phyloP scores from a whole-genome alignment of 2,113 vertebrate genomes.

The Cariama cristata region DNA sequence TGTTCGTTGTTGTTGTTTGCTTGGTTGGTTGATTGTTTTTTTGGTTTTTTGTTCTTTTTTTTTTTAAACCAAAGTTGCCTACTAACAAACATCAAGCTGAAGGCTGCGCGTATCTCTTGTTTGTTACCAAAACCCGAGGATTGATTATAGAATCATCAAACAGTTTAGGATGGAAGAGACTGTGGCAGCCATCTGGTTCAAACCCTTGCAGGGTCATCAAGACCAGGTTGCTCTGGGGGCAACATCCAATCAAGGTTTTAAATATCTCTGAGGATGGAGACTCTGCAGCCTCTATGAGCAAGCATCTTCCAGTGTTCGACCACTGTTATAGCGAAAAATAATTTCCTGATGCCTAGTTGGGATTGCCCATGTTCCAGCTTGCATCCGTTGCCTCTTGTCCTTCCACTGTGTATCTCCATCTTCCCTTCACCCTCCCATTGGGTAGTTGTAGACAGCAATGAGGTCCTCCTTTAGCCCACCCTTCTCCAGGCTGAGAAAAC shows the following conservation, averaged over 20 bases:
- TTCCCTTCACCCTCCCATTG: not conserved
- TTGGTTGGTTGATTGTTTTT: not conserved
- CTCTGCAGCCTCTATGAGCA: not conserved
- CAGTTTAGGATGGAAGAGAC: not conserved
- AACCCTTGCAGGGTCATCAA: not conserved
- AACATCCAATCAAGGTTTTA: not conserved
- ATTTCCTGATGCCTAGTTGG: not conserved
- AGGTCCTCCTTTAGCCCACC: not conserved
- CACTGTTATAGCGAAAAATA: not conserved
- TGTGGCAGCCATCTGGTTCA: not conserved
- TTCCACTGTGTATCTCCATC: not conserved
- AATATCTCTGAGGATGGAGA: not conserved
- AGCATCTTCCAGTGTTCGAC: not conserved
- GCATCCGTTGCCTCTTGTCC: not conserved
- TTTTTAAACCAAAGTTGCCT: not conserved
- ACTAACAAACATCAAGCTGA: not conserved
- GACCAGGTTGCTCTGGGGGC: not conserved
- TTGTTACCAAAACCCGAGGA: not conserved
- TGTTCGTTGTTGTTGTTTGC: not conserved
- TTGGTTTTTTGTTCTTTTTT: not conserved
- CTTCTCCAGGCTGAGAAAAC: not conserved
- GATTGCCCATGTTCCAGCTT: not conserved
- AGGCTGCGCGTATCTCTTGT: not conserved
- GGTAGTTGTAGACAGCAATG: not conserved
- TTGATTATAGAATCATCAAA: not conserved